phyloP scores from a whole-genome alignment of 37 sponge, comb jelly and placozoan genomes.

The Chondrosia reniformis region DNA sequence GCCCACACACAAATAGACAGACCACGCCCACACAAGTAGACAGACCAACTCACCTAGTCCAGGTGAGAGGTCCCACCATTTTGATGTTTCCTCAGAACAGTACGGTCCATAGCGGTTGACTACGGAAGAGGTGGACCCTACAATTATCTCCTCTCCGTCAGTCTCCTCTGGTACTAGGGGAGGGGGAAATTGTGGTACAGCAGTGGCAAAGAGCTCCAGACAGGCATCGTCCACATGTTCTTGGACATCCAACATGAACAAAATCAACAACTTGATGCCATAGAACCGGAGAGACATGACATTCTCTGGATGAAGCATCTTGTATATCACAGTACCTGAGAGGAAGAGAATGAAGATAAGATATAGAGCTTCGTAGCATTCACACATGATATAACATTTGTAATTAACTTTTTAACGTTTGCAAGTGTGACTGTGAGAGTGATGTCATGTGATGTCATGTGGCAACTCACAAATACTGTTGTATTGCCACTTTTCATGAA shows the following conservation, averaged over 20 bases:
- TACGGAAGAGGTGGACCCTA: not conserved
- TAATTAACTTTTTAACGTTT: too few relatives aligned
- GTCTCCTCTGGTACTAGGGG: constrained; percentile 51
- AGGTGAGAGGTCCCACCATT: constrained; percentile 1
- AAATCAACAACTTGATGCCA: constrained; percentile 71
- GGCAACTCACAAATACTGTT: constrained; percentile 84
- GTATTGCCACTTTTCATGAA: constrained; percentile 76
- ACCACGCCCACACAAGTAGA: not conserved
- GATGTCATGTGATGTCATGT: not conserved
- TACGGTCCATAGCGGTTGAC: not conserved
- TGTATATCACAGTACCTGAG: constrained; percentile 67
- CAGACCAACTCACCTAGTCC: constrained; percentile 1
- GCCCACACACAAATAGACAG: not conserved
- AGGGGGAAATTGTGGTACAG: constrained; percentile 84
- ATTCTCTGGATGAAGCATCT: constrained; percentile 78
- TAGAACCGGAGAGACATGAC: constrained; percentile 40
- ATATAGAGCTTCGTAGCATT: too few relatives aligned
- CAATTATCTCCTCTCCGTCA: not conserved
- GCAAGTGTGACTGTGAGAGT: not conserved
- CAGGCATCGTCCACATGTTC: constrained; percentile 63
- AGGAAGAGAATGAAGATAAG: not conserved
- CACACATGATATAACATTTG: too few relatives aligned
- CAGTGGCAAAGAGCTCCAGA: constrained; percentile 80
- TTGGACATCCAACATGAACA: constrained; percentile 83
- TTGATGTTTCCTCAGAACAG: not conserved